phyloP scores from a whole-genome alignment of 2,113 vertebrate genomes.

The Vombatus ursinus region DNA sequence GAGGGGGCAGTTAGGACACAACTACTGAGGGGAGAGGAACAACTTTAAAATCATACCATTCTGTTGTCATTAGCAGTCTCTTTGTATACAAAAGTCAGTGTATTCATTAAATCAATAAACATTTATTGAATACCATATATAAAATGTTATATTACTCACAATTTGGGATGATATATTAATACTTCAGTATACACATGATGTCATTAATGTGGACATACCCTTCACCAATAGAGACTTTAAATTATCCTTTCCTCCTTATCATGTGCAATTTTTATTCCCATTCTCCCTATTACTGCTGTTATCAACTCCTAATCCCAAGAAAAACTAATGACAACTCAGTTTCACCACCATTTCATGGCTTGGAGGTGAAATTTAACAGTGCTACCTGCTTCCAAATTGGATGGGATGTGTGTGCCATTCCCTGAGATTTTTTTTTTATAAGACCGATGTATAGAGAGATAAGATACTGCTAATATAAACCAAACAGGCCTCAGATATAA shows the following conservation, averaged over 20 bases:
- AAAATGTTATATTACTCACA: neutral
- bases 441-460: neutral
- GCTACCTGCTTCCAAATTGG: neutral
- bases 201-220: neutral
- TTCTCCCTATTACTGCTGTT: neutral
- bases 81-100: neutral
- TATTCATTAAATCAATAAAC: neutral
- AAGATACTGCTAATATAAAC: neutral
- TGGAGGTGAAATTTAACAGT: neutral
- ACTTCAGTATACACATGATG: neutral
- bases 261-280: neutral
- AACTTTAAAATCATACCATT: neutral
- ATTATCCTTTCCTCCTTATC: neutral
- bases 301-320: neutral
- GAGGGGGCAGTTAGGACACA: neutral
- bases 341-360: neutral
- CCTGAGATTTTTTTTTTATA: neutral
- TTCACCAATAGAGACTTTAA: neutral
- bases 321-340: neutral
- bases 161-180: neutral
- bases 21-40: neutral
- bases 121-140: neutral
- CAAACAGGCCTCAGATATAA: neutral
- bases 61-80: neutral
- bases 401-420: neutral